Base-by-base conservation (phyloP, 2,797 vertebrate species). In the Pangasius djambal region DNA sequence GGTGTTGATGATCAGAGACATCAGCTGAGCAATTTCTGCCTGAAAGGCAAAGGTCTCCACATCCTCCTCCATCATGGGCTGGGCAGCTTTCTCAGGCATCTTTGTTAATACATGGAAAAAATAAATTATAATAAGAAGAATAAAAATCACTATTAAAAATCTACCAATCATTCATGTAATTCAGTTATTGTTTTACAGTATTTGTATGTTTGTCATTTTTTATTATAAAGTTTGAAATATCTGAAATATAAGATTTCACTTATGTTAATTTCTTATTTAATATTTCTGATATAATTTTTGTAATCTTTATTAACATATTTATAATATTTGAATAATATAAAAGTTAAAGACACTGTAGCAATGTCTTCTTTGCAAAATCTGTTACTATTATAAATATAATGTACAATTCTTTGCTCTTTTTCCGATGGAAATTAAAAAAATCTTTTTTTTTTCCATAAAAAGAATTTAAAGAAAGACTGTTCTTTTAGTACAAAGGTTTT, bases 1-100 rank as follows among this genome's bases (percentile, higher is more conserved):
- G 13, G 97, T 98, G 90, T 98, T 98, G 95, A 98, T 98, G 90
- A 98, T 98, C 91, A 98, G 18, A 0, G 98, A 98, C 97, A 98
- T 98, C 90, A 98, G 88, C 95, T 98, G 98, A 90, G 98, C 98
- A 2, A 98, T 98, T 91, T 98, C 98, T 85, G 98, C 98, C 96
- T 98, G 98, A 86, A 98, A 98, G 86, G 98, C 97, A 85, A 98
- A 98, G 0, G 97, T 98, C 95, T 98, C 97, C 75, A 96, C 96
- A 69, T 98, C 98, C 91, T 98, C 98, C 95, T 98, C 97, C 97
- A 98, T 98, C 16, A 88, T 81, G 15, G 95, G 96, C 48, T 97
- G 97, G 88, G 97, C 97, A 0, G 96, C 96, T 63, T 90, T 95
- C 93, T 99, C 98, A 0, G 97, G 97, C 98, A 99, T 99, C 98